Base-by-base conservation (phyloP, 2,113 vertebrate genomes). In the Syngnathoides biaculeatus region DNA sequence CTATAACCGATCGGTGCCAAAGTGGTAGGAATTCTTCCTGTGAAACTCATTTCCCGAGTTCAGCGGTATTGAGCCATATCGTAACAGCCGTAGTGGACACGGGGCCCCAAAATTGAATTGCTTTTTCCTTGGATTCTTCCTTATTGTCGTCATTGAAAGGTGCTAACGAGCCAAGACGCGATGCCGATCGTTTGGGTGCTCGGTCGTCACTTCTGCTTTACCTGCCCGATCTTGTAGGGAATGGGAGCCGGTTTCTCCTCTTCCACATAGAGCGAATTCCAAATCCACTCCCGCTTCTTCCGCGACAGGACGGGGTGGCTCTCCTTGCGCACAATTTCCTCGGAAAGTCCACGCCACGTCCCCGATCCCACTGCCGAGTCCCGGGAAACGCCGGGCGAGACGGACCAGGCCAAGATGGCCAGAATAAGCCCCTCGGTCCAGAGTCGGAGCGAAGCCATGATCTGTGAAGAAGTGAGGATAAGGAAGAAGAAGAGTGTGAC, bases 241-340 rank as follows among this genome's bases (percentile, higher is more conserved):
- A 75, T 12, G 0, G 86, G 79, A 0, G 42, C 15, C 0, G 88
- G 89, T 68, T 88, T 92, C 73, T 96, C 94, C 69, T 95, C 69
- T 67, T 84, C 74, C 38, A 95, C 92, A 6, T 91, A 93, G 80
- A 95, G 87, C 42, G 90, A 86, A 78, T 97, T 98, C 95, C 95
- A 98, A 75, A 94, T 91, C 95, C 95, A 98, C 0, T 86, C 91
- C 84, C 95, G 94, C 72, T 94, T 98, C 61, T 79, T 72, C 69
- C 90, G 72, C 26, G 58, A 10, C 48, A 85, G 79, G 27, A 87
- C 65, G 0, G 74, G 83, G 42, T 84, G 68, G 1, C 74, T 19
- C 56, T 84, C 88, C 65, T 85, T 87, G 66, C 68, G 84, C 63
- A 79, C 78, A 17, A 83, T 75, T 15, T 55, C 73, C 3, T 0